These are phyloP conservation scores for Mongoloraphidia duomilia DNA, from an alignment of 2,888 invertebrate genomes.

Conservation along the genomic window DNA sequence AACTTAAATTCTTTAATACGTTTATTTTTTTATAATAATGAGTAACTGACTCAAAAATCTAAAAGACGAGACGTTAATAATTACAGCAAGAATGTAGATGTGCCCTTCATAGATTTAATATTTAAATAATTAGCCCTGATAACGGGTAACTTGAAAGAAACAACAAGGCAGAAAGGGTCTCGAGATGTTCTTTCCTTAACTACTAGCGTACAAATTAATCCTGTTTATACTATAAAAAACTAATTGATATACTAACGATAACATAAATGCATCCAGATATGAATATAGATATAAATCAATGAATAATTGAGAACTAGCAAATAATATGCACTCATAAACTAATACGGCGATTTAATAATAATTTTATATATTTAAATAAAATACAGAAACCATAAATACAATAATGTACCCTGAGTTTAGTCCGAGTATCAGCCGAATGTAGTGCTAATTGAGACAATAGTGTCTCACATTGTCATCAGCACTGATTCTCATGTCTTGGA, in stretches of 20 bases:
- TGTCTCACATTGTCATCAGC: neutral
- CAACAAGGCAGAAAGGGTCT: no score
- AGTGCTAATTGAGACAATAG: no score
- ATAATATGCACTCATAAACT: neutral
- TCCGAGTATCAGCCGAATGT: no score
- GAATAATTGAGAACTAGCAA: neutral
- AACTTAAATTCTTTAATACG: no score
- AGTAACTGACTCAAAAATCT: no score
- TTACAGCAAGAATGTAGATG: no score
- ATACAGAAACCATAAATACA: conserved; percentile 13
- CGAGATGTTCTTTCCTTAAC: neutral
- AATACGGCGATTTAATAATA: neutral
- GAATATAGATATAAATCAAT: conserved; percentile 3
- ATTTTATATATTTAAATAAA: conserved; percentile 1
- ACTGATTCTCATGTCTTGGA: neutral
- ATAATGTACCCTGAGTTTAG: conserved; percentile 10
- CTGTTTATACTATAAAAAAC: neutral
- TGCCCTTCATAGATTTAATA: no score
- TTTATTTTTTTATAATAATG: no score
- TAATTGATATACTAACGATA: neutral
- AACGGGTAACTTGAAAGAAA: no score
- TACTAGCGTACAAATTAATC: conserved; percentile 5
- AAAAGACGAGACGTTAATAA: no score
- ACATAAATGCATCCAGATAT: conserved; percentile 1
- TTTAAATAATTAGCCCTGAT: no score